A percentile compares a stretch with the other conserved stretches of the same genome.
Conservation (phyloP, 2,888 invertebrate species). For the Pachydiplax longipennis region DNA sequence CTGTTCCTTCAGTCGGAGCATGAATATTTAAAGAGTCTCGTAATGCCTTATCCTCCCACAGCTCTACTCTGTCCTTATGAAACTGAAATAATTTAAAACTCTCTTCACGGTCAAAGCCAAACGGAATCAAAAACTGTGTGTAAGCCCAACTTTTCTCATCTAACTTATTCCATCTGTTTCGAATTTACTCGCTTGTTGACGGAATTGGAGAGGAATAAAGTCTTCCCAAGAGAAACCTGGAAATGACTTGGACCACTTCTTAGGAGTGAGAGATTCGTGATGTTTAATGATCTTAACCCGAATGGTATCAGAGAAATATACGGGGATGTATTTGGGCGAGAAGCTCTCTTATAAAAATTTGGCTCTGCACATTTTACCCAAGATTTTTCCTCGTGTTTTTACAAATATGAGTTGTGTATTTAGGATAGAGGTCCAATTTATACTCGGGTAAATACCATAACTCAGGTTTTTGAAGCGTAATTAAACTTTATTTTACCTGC, state of each 20-base stretch:
- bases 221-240: background rate
- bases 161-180: slow-evolving; percentile 18
- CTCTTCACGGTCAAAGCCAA: background rate
- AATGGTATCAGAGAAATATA: background rate
- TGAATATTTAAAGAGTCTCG: background rate
- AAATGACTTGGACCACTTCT: background rate
- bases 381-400: too few relatives aligned
- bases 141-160: slow-evolving; percentile 13
- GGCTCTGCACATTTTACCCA: too few relatives aligned
- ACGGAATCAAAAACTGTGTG: background rate
- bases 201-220: background rate
- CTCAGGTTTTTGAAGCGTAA: too few relatives aligned
- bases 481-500: too few relatives aligned
- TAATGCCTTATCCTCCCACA: background rate
- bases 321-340: too few relatives aligned
- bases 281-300: background rate
- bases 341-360: too few relatives aligned
- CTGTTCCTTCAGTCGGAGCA: background rate
- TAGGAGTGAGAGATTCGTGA: background rate
- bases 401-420: too few relatives aligned
- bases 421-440: too few relatives aligned
- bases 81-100: background rate
- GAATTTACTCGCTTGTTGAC: background rate
- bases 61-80: background rate
- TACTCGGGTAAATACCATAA: too few relatives aligned